phyloP scores from a whole-genome alignment of 2,113 vertebrate species.

The Larimichthys polyactis region DNA sequence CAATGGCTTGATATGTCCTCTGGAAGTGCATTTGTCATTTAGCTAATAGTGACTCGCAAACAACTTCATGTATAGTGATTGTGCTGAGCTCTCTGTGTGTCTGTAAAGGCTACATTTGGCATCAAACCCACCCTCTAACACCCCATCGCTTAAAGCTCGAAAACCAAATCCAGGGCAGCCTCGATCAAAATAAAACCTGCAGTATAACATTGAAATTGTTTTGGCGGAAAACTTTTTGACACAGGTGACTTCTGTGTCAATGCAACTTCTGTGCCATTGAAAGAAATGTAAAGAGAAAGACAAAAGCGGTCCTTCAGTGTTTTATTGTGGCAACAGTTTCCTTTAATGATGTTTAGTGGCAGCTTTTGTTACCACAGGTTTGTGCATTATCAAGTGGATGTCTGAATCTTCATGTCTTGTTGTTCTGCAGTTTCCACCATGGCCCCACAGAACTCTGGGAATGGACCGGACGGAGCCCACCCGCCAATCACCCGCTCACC shows the following conservation, averaged over 20 bases:
- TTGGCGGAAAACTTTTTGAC: constrained; percentile 8
- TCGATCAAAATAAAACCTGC: constrained; percentile 12
- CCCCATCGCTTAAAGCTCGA: neutral
- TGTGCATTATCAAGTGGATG: neutral
- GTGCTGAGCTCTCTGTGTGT: neutral
- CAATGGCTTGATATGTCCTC: constrained; percentile 59
- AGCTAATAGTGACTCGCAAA: constrained; percentile 36
- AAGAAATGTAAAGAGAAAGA: constrained; percentile 27
- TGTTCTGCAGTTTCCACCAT: constrained; percentile 88
- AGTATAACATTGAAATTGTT: neutral
- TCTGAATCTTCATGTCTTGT: constrained; percentile 16
- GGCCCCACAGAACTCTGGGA: constrained; percentile 91
- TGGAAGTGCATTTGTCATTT: constrained; percentile 66
- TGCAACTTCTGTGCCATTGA: constrained; percentile 36
- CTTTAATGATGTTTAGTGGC: neutral
- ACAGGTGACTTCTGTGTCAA: constrained; percentile 32
- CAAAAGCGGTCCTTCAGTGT: constrained; percentile 31
- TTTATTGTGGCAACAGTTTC: constrained; percentile 44
- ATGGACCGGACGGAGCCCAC: constrained; percentile 91
- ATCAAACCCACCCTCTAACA: neutral
- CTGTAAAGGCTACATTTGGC: constrained; percentile 5
- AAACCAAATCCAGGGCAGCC: constrained; percentile 17
- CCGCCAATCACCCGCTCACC: constrained; percentile 92
- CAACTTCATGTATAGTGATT: constrained; percentile 38
- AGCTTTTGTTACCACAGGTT: constrained; percentile 19